Conservation (phyloP, 1,140 invertebrate genomes). For the Ostrea edulis region DNA sequence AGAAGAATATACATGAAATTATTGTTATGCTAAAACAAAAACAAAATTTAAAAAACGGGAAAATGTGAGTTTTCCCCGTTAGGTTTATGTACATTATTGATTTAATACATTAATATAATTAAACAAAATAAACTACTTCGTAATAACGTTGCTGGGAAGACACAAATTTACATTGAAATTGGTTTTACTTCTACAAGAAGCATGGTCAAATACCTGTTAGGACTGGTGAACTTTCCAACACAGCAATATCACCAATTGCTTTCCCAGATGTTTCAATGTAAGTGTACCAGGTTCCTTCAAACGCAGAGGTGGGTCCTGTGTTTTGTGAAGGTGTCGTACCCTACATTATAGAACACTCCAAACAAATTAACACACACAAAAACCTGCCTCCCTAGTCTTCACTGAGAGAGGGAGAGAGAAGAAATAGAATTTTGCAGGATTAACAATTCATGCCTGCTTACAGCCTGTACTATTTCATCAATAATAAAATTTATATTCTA, state of each 20-base stretch:
- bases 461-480: background rate
- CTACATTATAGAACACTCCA: background rate
- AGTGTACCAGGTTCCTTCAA: background rate
- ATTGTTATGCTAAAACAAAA: background rate
- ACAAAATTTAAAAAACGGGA: background rate
- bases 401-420: too few relatives aligned
- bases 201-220: background rate
- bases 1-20: too few relatives aligned
- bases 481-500: background rate
- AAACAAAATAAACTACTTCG: too few relatives aligned
- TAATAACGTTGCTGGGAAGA: too few relatives aligned
- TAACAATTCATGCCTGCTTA: too few relatives aligned
- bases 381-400: too few relatives aligned
- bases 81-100: too few relatives aligned
- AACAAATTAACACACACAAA: background rate
- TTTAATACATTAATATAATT: too few relatives aligned
- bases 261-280: slow-evolving; percentile 7
- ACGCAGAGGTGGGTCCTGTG: background rate
- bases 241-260: background rate
- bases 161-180: too few relatives aligned
- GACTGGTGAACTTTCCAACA: background rate
- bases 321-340: background rate
- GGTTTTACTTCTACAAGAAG: too few relatives aligned
- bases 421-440: too few relatives aligned
- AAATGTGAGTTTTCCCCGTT: too few relatives aligned